phyloP scores from a whole-genome alignment of 2,113 vertebrate species.

The Protobothrops flavoviridis region DNA sequence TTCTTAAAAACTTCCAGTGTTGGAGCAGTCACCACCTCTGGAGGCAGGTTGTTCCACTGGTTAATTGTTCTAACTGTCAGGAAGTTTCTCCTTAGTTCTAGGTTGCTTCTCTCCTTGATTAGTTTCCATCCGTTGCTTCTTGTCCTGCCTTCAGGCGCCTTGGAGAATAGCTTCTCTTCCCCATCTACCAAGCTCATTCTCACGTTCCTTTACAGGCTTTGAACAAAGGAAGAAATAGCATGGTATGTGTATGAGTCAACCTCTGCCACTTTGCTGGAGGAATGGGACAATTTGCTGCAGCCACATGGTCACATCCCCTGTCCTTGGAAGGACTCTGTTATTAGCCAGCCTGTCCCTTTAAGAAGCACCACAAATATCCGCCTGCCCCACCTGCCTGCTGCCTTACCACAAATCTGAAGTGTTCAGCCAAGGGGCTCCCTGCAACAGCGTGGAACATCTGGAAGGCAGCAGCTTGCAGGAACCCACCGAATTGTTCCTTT shows the following conservation, averaged over 20 bases:
- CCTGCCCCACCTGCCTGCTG: not conserved
- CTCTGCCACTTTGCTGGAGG: not conserved
- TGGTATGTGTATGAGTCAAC: not conserved
- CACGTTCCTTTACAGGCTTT: not conserved
- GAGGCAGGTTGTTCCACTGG: too few species aligned
- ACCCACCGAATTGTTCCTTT: not conserved
- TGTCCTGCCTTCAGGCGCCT: too few species aligned
- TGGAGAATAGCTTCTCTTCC: too few species aligned
- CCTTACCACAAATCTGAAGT: not conserved
- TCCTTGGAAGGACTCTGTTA: not conserved
- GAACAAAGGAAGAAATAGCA: not conserved
- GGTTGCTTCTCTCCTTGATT: too few species aligned
- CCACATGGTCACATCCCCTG: not conserved
- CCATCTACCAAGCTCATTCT: not conserved
- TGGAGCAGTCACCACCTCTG: too few species aligned
- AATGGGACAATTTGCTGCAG: not conserved
- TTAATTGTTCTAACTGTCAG: too few species aligned
- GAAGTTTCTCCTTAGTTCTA: too few species aligned
- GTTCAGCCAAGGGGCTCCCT: not conserved
- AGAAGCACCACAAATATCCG: not conserved
- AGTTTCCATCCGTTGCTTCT: too few species aligned
- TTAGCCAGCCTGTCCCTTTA: not conserved
- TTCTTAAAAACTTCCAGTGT: too few species aligned
- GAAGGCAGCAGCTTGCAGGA: not conserved
- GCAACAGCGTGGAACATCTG: not conserved